phyloP scores from a whole-genome alignment of 2,113 vertebrate species.

The Pao palembangensis region DNA sequence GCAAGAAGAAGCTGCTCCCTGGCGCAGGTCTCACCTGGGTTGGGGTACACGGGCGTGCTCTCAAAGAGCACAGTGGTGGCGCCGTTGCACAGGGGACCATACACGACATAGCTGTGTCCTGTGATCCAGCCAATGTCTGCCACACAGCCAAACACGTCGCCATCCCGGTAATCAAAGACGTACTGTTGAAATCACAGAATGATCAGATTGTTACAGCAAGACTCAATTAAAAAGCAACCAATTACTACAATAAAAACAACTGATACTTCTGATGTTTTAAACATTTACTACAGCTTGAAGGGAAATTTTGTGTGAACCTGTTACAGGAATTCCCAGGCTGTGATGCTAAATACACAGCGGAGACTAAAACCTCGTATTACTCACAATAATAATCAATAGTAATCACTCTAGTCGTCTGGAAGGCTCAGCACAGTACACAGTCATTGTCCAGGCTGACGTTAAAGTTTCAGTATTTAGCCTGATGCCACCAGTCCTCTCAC shows the following conservation, averaged over 20 bases:
- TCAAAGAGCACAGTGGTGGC: constrained; percentile 90
- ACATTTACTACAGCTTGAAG: too few species aligned
- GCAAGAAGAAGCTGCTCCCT: too few species aligned
- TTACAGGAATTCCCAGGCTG: too few species aligned
- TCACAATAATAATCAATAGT: too few species aligned
- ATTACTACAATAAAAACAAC: too few species aligned
- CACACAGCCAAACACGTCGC: constrained; percentile 87
- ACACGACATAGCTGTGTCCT: constrained; percentile 92
- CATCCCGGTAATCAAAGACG: constrained; percentile 84
- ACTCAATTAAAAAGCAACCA: not conserved
- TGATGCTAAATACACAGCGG: too few species aligned
- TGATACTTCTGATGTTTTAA: too few species aligned
- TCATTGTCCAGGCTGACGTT: too few species aligned
- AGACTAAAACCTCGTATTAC: too few species aligned
- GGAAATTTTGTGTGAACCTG: too few species aligned
- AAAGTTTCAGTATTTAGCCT: not conserved
- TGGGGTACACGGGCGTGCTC: constrained; percentile 87
- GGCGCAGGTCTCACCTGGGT: constrained; percentile 80
- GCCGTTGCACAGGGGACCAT: constrained; percentile 89
- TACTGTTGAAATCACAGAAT: constrained; percentile 68
- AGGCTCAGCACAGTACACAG: too few species aligned
- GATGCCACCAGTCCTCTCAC: not conserved
- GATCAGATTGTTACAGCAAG: not conserved
- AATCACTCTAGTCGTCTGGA: too few species aligned
- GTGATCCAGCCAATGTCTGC: constrained; percentile 96